phyloP scores from a whole-genome alignment of 2,888 invertebrate genomes.

The Phengaris arion region DNA sequence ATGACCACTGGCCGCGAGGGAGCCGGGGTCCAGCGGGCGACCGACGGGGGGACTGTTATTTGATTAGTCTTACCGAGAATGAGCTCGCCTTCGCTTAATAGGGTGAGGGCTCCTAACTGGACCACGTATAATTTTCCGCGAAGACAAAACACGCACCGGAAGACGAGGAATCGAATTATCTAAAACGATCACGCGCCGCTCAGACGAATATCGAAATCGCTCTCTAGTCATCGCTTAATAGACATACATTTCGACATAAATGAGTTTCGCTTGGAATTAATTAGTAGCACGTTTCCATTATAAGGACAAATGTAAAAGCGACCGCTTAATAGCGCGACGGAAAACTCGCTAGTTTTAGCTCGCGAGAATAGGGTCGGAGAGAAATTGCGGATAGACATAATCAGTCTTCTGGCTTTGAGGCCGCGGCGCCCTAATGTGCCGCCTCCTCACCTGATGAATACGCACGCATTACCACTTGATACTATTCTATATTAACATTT shows the following conservation, averaged over 20 bases:
- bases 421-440: constrained; percentile 74
- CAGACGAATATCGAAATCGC: constrained; percentile 30
- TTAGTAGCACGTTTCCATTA: constrained; percentile 80
- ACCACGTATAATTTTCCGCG: constrained; percentile 72
- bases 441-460: constrained; percentile 75
- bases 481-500: constrained; percentile 53
- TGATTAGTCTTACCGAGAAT: constrained; percentile 81
- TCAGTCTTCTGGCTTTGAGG: constrained; percentile 80
- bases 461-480: constrained; percentile 56
- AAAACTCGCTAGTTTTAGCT: constrained; percentile 80
- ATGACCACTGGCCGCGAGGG: constrained; percentile 76
- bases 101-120: constrained; percentile 78
- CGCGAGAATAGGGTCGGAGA: constrained; percentile 77
- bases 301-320: constrained; percentile 80
- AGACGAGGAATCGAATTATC: constrained; percentile 45
- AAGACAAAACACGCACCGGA: constrained; percentile 49
- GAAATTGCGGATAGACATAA: constrained; percentile 80
- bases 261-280: constrained; percentile 79
- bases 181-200: constrained; percentile 59
- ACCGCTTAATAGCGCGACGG: constrained; percentile 79
- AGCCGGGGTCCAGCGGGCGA: constrained; percentile 49
- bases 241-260: constrained; percentile 78
- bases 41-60: constrained; percentile 76
- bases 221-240: constrained; percentile 67
- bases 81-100: constrained; percentile 78